These are phyloP conservation scores for Aspiorhynchus laticeps DNA, from an alignment of 2,113 vertebrate species.

Conservation along the genomic window DNA sequence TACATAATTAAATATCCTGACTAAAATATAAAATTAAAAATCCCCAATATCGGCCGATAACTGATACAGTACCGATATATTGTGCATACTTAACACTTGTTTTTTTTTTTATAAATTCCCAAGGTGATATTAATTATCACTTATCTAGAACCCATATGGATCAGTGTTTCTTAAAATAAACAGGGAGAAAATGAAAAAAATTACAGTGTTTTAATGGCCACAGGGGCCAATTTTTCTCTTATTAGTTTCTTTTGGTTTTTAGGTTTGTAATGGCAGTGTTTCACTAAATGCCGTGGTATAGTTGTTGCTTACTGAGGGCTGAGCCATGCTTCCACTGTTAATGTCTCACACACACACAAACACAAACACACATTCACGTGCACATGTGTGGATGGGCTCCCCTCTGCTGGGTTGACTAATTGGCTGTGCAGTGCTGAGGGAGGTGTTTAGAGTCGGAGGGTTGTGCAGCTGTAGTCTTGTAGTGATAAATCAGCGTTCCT, in stretches of 20 bases:
- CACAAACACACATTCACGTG: no score
- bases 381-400: background rate
- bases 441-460: slow-evolving; percentile 40
- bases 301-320: slow-evolving; percentile 24
- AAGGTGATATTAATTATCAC: background rate
- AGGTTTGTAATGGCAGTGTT: background rate
- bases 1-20: background rate
- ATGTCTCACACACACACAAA: background rate
- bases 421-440: slow-evolving; percentile 51
- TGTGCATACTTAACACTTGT: background rate
- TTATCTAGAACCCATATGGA: background rate
- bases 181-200: background rate
- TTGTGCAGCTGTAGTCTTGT: slow-evolving; percentile 24
- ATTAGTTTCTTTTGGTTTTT: background rate
- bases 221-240: background rate
- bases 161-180: background rate
- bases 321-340: background rate
- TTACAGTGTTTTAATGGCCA: background rate
- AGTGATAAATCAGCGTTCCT: slow-evolving; percentile 52
- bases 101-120: background rate
- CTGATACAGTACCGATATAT: background rate
- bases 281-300: background rate
- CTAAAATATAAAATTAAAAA: background rate
- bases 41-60: background rate
- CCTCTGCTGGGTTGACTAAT: slow-evolving; percentile 42